phyloP scores from a whole-genome alignment of 2,113 vertebrate genomes.

The Lagopus leucura region DNA sequence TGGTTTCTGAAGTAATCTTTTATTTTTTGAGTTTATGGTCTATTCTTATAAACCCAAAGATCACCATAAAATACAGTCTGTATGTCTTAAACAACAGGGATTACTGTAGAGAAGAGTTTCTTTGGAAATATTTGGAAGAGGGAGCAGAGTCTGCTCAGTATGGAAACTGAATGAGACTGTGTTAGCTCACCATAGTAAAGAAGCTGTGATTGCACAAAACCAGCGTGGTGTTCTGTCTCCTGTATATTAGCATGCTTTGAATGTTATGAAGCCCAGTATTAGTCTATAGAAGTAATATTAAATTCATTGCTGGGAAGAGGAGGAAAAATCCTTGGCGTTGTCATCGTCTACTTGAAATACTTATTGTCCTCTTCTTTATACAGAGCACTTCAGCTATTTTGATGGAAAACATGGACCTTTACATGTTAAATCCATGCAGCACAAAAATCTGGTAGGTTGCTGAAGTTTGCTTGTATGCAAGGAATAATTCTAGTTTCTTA shows the following conservation, averaged over 20 bases:
- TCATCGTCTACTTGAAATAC: neutral
- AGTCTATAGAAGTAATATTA: neutral
- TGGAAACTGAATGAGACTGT: neutral
- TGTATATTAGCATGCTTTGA: neutral
- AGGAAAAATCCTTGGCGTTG: neutral
- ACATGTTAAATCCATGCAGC: slow-evolving; percentile 99
- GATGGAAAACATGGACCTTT: slow-evolving; percentile 98
- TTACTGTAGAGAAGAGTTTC: neutral
- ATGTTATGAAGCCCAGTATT: neutral
- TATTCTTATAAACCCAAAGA: too few relatives aligned
- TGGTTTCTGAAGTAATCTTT: neutral
- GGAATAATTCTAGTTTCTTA: neutral
- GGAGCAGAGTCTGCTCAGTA: neutral
- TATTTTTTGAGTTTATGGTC: neutral
- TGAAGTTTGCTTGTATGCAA: neutral
- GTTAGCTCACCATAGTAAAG: neutral
- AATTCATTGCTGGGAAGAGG: neutral
- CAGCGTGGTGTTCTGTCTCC: neutral
- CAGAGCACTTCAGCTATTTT: slow-evolving; percentile 97
- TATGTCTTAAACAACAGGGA: neutral
- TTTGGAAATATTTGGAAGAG: neutral
- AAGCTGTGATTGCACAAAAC: neutral
- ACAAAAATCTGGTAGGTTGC: slow-evolving; percentile 96
- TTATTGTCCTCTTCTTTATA: neutral
- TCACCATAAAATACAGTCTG: neutral